Conservation (phyloP, 2,888 invertebrate genomes). For the Autographa gamma region DNA sequence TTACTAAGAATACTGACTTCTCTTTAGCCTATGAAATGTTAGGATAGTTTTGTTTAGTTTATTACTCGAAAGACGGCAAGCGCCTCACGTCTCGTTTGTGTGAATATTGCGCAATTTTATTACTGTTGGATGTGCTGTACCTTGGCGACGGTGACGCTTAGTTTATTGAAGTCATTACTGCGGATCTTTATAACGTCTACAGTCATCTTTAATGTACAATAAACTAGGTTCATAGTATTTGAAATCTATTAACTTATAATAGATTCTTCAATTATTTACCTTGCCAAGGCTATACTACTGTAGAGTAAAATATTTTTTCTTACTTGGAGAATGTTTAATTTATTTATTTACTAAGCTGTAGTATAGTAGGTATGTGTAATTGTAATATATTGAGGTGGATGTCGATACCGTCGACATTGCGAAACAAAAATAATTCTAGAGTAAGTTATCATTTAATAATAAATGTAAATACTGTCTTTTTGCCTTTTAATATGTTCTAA, state of each 20-base stretch:
- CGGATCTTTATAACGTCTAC: constrained; percentile 18
- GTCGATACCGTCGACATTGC: constrained; percentile 45
- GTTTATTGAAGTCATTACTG: constrained; percentile 3
- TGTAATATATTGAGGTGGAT: constrained; percentile 66
- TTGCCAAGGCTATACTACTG: constrained; percentile 36
- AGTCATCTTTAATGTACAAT: constrained; percentile 16
- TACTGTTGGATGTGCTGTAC: constrained; percentile 4
- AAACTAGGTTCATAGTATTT: constrained; percentile 28
- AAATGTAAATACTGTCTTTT: constrained; percentile 78
- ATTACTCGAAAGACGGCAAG: constrained; percentile 2
- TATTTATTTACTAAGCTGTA: constrained; percentile 73
- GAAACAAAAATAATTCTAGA: constrained; percentile 53
- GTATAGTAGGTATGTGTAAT: constrained; percentile 50
- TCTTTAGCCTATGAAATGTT: constrained; percentile 14
- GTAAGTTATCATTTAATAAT: constrained; percentile 61
- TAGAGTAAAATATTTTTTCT: constrained; percentile 45
- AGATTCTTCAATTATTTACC: constrained; percentile 16
- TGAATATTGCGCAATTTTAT: constrained; percentile 25
- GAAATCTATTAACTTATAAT: constrained; percentile 27
- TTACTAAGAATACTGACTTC: neutral
- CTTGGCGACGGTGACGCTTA: constrained; percentile 24
- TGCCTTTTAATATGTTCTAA: constrained; percentile 59
- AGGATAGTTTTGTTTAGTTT: constrained; percentile 8
- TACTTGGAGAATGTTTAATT: constrained; percentile 63
- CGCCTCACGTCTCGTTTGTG: neutral